A percentile compares a stretch with the other conserved stretches of the same genome.
These are phyloP conservation scores for Tridacna gigas DNA, from an alignment of 2,888 invertebrate species.

Conservation along the genomic window DNA sequence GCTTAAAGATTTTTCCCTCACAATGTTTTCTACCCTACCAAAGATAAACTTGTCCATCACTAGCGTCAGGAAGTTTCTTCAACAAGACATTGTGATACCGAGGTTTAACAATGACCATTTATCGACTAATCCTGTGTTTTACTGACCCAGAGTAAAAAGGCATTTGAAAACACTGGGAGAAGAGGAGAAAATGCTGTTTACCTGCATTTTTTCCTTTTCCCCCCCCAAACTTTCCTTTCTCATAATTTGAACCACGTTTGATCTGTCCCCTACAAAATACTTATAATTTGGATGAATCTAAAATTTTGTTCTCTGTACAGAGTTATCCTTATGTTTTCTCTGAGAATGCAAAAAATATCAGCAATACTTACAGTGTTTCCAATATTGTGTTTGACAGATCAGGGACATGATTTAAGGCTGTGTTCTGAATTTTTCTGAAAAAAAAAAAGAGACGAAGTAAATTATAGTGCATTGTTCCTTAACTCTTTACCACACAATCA, in stretches of 20 bases:
- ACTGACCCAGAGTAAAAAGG: too few species aligned
- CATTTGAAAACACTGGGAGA: neutral
- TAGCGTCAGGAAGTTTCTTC: too few species aligned
- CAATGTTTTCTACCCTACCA: too few species aligned
- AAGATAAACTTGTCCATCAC: too few species aligned
- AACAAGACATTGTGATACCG: too few species aligned
- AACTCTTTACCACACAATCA: neutral
- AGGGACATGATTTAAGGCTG: conserved; percentile 51
- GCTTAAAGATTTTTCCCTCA: too few species aligned
- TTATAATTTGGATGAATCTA: neutral
- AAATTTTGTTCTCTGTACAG: neutral
- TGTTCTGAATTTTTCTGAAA: conserved; percentile 53
- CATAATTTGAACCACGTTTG: too few species aligned
- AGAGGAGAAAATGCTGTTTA: neutral
- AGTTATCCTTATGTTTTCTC: neutral
- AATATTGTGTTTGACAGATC: conserved; percentile 49
- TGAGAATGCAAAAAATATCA: too few species aligned
- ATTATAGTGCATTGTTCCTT: neutral
- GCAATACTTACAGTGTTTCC: conserved; percentile 48
- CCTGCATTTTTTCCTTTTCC: neutral
- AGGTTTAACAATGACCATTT: too few species aligned
- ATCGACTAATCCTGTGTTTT: too few species aligned
- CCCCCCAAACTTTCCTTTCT: neutral
- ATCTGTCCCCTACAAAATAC: too few species aligned
- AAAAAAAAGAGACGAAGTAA: neutral